Base-by-base conservation (phyloP, 2,888 invertebrate genomes). In the Lasioglossum marginatum region DNA sequence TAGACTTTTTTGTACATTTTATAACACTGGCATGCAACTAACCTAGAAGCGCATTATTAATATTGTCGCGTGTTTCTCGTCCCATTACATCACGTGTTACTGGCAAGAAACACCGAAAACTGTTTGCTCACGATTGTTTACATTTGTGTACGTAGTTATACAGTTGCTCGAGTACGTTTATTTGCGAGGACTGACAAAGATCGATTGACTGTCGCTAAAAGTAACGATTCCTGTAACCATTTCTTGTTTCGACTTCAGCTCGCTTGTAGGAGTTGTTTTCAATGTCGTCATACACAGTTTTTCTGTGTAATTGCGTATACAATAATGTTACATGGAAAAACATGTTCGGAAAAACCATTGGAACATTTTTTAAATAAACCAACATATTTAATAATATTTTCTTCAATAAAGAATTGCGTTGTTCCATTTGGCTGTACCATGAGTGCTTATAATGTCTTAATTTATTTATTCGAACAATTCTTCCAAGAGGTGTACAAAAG, bases 191-290 rank as follows among this genome's bases (percentile, higher is more conserved):
- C 60, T 60, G 60, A 27, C 60, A 14, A 14, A 60, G 60, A 60
- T 60, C 27, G 60, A 60, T 60, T 27, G 60, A 60, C 27, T 60
- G 60, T 60, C 60, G 60, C 23, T n/a, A 60, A 60, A 60, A 60
- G 27, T 60, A 27, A 14, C 27, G 60, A 60, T n/a, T 57, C 4
- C 57, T 57, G n/a, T 57, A 57, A n/a, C 57, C 23, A n/a, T 57
- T 57, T 57, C 57, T 57, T 57, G n/a, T n/a, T n/a, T 57, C 57
- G 57, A n/a, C 27, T 60, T 60, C 57, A 14, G 14, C 27, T 27
- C 60, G 60, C 27, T 10, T 4, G 57, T 57, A n/a, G n/a, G n/a
- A 2, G 57, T 60, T 60, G 12, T 52, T 52, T n/a, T 4, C n/a
- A n/a, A n/a, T 52, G 10, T 52, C 48, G 23, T 23, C 48, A 23